Evolutionary conservation across 2,888 invertebrate species (phyloP), one percentile per base, ranked within the genome.

Genomic region (Ormyrus rosae): DNA sequence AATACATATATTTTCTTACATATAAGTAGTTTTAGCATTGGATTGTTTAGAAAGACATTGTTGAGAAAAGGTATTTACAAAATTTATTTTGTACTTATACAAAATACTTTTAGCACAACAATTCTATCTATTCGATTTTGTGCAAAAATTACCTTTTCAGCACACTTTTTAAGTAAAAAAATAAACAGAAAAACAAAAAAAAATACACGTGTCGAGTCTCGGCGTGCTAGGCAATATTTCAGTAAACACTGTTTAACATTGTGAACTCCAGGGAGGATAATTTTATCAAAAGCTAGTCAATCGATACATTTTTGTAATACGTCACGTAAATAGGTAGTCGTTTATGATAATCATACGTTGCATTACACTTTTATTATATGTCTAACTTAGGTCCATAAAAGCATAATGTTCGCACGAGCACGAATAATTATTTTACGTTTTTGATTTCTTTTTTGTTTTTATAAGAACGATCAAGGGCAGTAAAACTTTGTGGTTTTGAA

Each of bases 281-380:
- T 79, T 81, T 79, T 79, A 80, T 82, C 76, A 73, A 81, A 83
- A 83, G 78, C 83, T 83, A 83, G 83, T 83, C 83, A 83, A 81
- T 83, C 75, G 77, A 81, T 80, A 74, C 79, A 78, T 76, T 81
- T 83, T 81, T 79, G 71, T 77, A 80, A 82, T 77, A 82, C 64
- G 80, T 81, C 82, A 81, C 81, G 78, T 82, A 82, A 79, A 65
- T 77, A 82, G 69, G 71, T 78, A 78, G 78, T 70, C 75, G 78
- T 70, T 80, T 67, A 80, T 58, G 56, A 77, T 79, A 77, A 80
- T 81, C 73, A 81, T 82, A 53, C 64, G 78, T 80, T 80, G 60
- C 72, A 78, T 81, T 81, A 81, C 63, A 78, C 71, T 78, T 80
- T 82, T 69, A 82, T 82, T 79, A 51, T 79, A 82, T 67, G 64